A percentile compares a stretch with the other conserved stretches of the same genome.
Conservation (phyloP, 2,888 invertebrate genomes). For the Aphodius sticticus region DNA sequence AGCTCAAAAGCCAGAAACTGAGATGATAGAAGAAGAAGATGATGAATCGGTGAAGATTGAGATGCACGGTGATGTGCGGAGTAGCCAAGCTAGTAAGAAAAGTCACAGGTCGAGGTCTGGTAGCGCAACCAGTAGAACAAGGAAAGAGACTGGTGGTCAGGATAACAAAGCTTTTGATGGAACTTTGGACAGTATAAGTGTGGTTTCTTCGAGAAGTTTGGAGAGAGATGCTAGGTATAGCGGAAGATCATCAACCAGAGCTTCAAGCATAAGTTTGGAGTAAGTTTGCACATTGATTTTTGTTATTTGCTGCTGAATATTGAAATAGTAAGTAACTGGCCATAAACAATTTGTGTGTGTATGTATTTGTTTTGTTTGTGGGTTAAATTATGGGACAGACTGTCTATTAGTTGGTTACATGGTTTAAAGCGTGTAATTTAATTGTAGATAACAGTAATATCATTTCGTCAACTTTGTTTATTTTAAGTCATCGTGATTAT, state of each 20-base stretch:
- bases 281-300: slow-evolving; percentile 29
- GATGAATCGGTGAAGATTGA: slow-evolving; percentile 24
- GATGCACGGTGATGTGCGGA: slow-evolving; percentile 23
- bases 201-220: slow-evolving; percentile 30
- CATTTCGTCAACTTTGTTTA: no score
- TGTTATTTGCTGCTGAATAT: no score
- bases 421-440: no score
- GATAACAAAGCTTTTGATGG: slow-evolving; percentile 29
- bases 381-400: no score
- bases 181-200: slow-evolving; percentile 30
- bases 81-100: slow-evolving; percentile 35
- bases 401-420: no score
- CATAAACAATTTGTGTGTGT: no score
- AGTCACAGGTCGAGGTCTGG: slow-evolving; percentile 34
- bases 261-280: slow-evolving; percentile 50
- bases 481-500: no score
- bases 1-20: slow-evolving; percentile 36
- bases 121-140: slow-evolving; percentile 29
- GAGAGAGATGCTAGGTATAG: slow-evolving; percentile 39
- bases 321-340: no score
- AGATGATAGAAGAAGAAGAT: slow-evolving; percentile 38
- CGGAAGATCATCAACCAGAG: slow-evolving; percentile 45
- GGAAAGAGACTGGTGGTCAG: background rate
- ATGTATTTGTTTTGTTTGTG: no score
- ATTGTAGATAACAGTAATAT: no score